Evolutionary conservation across 2,888 invertebrate genomes (phyloP), one percentile per base, ranked within the genome.

Genomic region (Perizoma flavofasciatum): DNA sequence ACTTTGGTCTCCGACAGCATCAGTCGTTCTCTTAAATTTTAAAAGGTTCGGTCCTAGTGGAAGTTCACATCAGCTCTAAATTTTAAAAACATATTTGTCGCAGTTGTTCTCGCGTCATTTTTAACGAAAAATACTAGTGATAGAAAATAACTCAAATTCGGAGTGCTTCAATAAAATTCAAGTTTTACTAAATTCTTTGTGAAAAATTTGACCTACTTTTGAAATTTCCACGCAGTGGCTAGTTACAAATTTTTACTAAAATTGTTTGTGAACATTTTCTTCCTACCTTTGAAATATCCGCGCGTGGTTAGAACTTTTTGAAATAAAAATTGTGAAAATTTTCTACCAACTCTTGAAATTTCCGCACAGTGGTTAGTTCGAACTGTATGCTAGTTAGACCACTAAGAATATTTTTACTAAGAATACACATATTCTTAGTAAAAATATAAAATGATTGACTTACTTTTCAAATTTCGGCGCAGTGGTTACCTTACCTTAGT

Each of bases 161-260:
- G 66, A 82, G 85, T 85, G 85, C 68, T 71, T 71, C 61, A 68
- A 65, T 71, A 67, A 63, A 66, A 67, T 60, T 61, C 56, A 63
- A 61, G 59, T 41, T 65, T 68, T 58, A 60, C 70, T 71, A 68
- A 66, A 66, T 32, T 46, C 73, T 67, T 76, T 79, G 81, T 85
- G 82, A 79, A 73, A 78, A 76, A 78, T 82, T 84, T 77, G 86
- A 85, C 87, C 88, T 86, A 89, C 79, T 59, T 62, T 40, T 34
- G 8, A 56, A 66, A 22, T 22, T 22, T 22, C 22, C 22, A 3
- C 22, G 22, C 22, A 22, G 22, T 22, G 22, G 22, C 22, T 22
- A 22, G 22, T 22, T 22, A 22, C 1, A 22, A 22, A 1, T 22
- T 22, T 22, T 22, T 22, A 22, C 22, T 22, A 22, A 22, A 22